Evolutionary conservation across 2,888 invertebrate species (phyloP).

Genomic region (Ecdyonurus torrentis): DNA sequence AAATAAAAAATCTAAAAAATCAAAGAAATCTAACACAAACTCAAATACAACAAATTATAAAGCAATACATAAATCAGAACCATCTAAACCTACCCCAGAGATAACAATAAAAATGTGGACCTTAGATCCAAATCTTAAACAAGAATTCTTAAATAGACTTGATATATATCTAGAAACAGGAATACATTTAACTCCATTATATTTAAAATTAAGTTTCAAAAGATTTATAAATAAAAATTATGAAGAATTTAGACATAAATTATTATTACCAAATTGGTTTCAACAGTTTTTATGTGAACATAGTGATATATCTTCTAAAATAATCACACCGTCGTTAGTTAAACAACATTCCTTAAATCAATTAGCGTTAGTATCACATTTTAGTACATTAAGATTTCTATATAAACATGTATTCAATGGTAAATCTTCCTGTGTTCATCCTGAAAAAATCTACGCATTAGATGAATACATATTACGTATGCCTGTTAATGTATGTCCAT

Average conservation of each 20-base stretch:
- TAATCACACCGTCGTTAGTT: background rate
- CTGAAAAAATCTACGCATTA: background rate
- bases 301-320: background rate
- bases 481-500: background rate
- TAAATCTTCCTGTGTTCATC: background rate
- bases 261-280: background rate
- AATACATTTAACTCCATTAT: background rate
- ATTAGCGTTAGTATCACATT: background rate
- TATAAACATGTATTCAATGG: background rate
- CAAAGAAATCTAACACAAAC: too few relatives aligned
- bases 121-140: background rate
- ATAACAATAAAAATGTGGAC: background rate
- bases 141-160: background rate
- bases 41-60: too few relatives aligned
- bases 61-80: too few relatives aligned
- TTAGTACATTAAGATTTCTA: background rate
- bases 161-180: background rate
- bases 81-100: too few relatives aligned
- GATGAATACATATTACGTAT: background rate
- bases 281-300: background rate
- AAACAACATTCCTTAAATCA: background rate
- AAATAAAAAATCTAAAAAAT: too few relatives aligned
- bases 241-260: background rate
- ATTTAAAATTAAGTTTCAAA: background rate
- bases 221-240: background rate